Evolutionary conservation across 1,140 invertebrate species (phyloP).

Genomic region (Drosophila albomicans): DNA sequence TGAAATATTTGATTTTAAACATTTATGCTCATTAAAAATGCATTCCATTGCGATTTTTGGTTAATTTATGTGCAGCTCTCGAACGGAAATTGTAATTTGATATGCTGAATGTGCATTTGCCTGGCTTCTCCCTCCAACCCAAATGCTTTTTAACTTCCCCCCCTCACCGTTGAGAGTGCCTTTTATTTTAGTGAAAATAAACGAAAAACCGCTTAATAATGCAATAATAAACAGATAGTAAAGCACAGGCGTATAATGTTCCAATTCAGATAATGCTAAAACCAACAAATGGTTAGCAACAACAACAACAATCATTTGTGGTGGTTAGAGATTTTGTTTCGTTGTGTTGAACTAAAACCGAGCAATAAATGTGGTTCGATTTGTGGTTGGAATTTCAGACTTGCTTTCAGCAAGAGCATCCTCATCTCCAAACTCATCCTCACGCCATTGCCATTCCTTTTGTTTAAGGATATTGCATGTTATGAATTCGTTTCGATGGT

Average conservation of each 20-base stretch:
- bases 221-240: conserved; percentile 49
- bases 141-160: background rate
- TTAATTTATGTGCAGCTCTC: conserved; percentile 55
- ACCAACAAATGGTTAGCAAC: conserved; percentile 37
- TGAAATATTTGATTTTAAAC: conserved; percentile 56
- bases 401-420: background rate
- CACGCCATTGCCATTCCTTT: background rate
- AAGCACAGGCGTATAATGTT: conserved; percentile 19
- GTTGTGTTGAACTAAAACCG: conserved; percentile 10
- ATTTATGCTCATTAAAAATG: conserved; percentile 72
- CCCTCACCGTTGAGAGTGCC: background rate
- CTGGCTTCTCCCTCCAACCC: background rate
- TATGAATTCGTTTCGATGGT: conserved; percentile 12
- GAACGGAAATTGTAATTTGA: conserved; percentile 56
- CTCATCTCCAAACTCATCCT: background rate
- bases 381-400: conserved; percentile 11
- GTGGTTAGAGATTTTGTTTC: conserved; percentile 19
- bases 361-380: conserved; percentile 41
- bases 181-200: conserved; percentile 4
- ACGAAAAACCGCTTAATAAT: conserved; percentile 47
- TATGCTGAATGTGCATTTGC: conserved; percentile 50
- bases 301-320: conserved; percentile 27
- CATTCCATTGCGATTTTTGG: conserved; percentile 42
- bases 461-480: conserved; percentile 14
- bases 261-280: conserved; percentile 16